Base-by-base conservation (phyloP, 2,888 invertebrate species). In the Drosophila infuscata region DNA sequence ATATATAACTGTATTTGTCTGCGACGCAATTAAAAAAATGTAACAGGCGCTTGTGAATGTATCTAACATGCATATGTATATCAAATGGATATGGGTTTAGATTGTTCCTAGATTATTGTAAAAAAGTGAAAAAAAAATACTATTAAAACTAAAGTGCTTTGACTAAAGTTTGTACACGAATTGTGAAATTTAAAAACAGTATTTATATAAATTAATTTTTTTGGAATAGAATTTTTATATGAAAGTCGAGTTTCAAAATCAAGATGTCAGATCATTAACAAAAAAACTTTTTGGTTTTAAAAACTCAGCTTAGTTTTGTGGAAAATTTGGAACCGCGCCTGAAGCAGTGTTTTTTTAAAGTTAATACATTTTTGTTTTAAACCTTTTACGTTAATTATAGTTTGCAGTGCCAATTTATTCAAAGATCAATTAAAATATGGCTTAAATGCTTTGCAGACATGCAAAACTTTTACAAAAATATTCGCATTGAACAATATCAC, bases 11-110 rank as follows among this genome's bases (percentile, higher is more conserved):
- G 6, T n/a, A 30, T 59, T 36, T 43, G 25, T 30, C 57, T 71
- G 76, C 79, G 72, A 76, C 79, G 83, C 65, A 83, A 67, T 82
- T 75, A 17, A 56, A 35, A 29, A 33, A 60, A 15, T 46, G 51
- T 59, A 35, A 56, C 29, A 48, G 33, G 35, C 51, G 53, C 65
- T 9, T 25, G 52, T 58, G 30, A 51, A 35, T 52, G 67, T n/a
- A 11, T 12, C 30, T n/a, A 30, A 41, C 35, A 25, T 33, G 25
- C n/a, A 32, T 46, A 53, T 53, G 17, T 32, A 53, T 66, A 20
- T 32, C 1, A 30, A 25, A 48, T 53, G 53, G 62, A 48, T 53
- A 41, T 71, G 15, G 63, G 46, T 49, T 38, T 56, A 33, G n/a
- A 29, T 33, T 17, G 38, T 15, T 25, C 25, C 15, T 15, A 38